phyloP scores from a whole-genome alignment of 2,888 invertebrate genomes.

The Rhagonycha lutea region DNA sequence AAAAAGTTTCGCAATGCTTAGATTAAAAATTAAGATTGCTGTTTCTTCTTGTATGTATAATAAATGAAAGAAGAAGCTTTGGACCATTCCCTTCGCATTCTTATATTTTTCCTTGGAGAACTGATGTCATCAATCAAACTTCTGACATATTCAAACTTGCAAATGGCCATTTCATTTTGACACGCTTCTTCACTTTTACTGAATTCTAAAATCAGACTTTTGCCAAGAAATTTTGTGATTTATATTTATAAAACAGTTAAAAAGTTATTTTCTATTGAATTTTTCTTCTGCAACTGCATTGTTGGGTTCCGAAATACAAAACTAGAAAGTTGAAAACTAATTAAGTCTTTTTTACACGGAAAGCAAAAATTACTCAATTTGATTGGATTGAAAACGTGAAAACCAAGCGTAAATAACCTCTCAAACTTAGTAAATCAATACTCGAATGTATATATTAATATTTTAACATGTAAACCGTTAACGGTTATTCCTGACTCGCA shows the following conservation, averaged over 20 bases:
- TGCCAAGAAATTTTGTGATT: slow-evolving; percentile 19
- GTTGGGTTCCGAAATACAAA: background rate
- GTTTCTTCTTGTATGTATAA: background rate
- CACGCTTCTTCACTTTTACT: slow-evolving; percentile 28
- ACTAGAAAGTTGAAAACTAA: background rate
- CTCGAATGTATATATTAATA: slow-evolving; percentile 35
- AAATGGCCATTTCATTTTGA: slow-evolving; percentile 29
- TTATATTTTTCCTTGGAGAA: slow-evolving; percentile 12
- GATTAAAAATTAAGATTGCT: background rate
- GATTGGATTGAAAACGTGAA: background rate
- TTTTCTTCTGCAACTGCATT: background rate
- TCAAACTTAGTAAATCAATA: slow-evolving; percentile 26
- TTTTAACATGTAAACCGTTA: slow-evolving; percentile 34
- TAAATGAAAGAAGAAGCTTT: slow-evolving; percentile 4
- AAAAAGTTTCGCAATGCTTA: background rate
- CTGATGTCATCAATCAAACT: slow-evolving; percentile 31
- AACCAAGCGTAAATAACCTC: slow-evolving; percentile 21
- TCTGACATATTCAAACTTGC: slow-evolving; percentile 33
- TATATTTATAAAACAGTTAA: slow-evolving; percentile 18
- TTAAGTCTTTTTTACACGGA: background rate
- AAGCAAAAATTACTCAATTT: background rate
- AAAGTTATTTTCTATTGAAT: slow-evolving; percentile 9
- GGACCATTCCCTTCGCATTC: slow-evolving; percentile 4
- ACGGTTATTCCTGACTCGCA: slow-evolving; percentile 25
- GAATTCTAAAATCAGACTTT: slow-evolving; percentile 21